Conservation (phyloP, 2,113 vertebrate species). For the Ctenodactylus gundi region DNA sequence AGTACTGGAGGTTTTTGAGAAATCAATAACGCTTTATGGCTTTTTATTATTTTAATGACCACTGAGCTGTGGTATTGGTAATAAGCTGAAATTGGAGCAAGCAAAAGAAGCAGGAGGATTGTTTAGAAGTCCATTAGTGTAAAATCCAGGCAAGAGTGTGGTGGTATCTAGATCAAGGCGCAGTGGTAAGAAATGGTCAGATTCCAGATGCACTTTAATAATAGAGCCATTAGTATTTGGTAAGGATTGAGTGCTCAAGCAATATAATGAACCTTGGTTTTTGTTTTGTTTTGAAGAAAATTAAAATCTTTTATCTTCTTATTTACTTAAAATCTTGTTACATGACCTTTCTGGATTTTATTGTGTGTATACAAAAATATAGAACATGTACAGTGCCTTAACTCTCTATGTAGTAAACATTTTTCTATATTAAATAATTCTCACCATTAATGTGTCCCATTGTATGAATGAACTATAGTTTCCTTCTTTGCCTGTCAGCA, state of each 20-base stretch:
- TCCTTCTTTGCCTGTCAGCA: slow-evolving; percentile 21
- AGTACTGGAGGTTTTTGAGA: background rate
- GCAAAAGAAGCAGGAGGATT: background rate
- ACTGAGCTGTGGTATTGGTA: background rate
- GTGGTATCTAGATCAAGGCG: background rate
- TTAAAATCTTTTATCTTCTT: slow-evolving; percentile 12
- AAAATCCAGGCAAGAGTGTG: background rate
- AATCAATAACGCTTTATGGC: background rate
- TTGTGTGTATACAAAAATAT: background rate
- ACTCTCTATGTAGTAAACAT: background rate
- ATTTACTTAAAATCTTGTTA: slow-evolving; percentile 43
- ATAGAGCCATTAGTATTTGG: background rate
- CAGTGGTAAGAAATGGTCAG: background rate
- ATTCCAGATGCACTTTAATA: slow-evolving; percentile 28
- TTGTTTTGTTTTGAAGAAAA: slow-evolving; percentile 43
- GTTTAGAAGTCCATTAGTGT: background rate
- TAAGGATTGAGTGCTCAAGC: background rate
- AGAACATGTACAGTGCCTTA: background rate
- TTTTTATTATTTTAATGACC: slow-evolving; percentile 25
- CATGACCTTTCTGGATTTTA: slow-evolving; percentile 2
- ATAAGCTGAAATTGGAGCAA: background rate
- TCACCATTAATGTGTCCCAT: background rate
- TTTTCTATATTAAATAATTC: background rate
- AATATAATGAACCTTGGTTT: background rate
- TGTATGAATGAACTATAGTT: background rate